Evolutionary conservation across 2,888 invertebrate species (phyloP).

Genomic region (Eucera pruinosa): DNA sequence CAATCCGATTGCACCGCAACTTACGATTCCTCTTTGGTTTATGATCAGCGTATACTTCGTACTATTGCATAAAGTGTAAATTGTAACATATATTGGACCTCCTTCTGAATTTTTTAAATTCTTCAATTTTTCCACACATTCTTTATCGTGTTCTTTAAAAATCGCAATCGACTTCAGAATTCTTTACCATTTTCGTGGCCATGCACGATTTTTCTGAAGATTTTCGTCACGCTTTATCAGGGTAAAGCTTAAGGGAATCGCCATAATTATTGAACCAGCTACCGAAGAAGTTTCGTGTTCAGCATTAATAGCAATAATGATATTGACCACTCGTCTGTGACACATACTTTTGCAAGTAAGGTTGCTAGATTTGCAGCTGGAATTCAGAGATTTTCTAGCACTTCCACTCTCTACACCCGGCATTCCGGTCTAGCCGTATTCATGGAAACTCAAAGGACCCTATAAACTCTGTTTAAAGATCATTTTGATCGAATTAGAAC

Average conservation of each 20-base stretch:
- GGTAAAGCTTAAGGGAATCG: slow-evolving; percentile 1
- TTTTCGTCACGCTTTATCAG: background rate
- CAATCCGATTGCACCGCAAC: background rate
- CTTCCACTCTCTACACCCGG: slow-evolving; percentile 11
- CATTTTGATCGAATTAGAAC: slow-evolving; percentile 67
- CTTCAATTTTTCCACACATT: too few species aligned
- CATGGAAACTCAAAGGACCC: slow-evolving; percentile 63
- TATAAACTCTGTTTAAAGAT: slow-evolving; percentile 67
- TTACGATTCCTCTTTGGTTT: background rate
- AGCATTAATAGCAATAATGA: slow-evolving; percentile 30
- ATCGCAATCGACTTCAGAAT: too few species aligned
- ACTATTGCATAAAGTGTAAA: background rate
- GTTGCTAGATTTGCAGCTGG: slow-evolving; percentile 24
- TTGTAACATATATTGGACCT: too few species aligned
- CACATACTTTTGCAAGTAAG: slow-evolving; percentile 58
- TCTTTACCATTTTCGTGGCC: too few species aligned
- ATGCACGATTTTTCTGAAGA: too few species aligned
- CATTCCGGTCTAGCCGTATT: slow-evolving; percentile 47
- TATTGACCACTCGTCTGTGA: slow-evolving; percentile 27
- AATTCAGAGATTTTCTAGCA: slow-evolving; percentile 38
- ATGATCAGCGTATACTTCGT: background rate
- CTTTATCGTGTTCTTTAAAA: too few species aligned
- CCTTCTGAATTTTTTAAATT: too few species aligned
- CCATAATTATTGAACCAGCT: slow-evolving; percentile 5
- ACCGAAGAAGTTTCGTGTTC: slow-evolving; percentile 5